phyloP scores from a whole-genome alignment of 2,888 invertebrate genomes.

The Mechanitis mazaeus region DNA sequence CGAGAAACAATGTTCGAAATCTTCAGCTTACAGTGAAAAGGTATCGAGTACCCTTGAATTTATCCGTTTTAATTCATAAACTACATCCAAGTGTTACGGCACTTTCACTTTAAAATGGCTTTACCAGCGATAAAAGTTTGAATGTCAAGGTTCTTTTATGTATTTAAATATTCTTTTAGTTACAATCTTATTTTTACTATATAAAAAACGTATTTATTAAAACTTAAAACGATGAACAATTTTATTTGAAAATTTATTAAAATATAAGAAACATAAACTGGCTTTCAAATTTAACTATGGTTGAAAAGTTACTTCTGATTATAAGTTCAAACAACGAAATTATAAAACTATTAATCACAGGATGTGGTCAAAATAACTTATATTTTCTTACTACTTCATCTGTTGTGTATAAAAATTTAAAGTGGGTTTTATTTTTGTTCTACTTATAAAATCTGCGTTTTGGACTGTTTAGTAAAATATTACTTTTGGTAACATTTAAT shows the following conservation, averaged over 20 bases:
- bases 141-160: too few relatives aligned
- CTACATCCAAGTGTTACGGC: conserved; percentile 7
- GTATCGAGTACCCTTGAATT: conserved; percentile 20
- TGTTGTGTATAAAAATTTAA: too few relatives aligned
- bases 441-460: not conserved
- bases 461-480: not conserved
- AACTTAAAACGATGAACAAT: too few relatives aligned
- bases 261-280: too few relatives aligned
- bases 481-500: not conserved
- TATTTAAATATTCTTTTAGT: too few relatives aligned
- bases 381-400: too few relatives aligned
- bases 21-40: conserved; percentile 17
- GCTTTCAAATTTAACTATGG: conserved; percentile 8
- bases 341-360: conserved; percentile 24
- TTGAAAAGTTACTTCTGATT: conserved; percentile 27
- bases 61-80: not conserved
- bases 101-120: too few relatives aligned
- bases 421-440: too few relatives aligned
- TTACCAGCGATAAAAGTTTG: too few relatives aligned
- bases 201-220: too few relatives aligned
- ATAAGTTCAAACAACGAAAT: conserved; percentile 21
- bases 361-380: conserved; percentile 13
- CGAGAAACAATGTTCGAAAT: conserved; percentile 18
- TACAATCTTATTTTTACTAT: too few relatives aligned
- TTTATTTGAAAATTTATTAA: too few relatives aligned